A percentile compares a stretch with the other conserved stretches of the same genome.
Conservation (phyloP, 2,797 vertebrate species). For the Liparis tanakae region DNA sequence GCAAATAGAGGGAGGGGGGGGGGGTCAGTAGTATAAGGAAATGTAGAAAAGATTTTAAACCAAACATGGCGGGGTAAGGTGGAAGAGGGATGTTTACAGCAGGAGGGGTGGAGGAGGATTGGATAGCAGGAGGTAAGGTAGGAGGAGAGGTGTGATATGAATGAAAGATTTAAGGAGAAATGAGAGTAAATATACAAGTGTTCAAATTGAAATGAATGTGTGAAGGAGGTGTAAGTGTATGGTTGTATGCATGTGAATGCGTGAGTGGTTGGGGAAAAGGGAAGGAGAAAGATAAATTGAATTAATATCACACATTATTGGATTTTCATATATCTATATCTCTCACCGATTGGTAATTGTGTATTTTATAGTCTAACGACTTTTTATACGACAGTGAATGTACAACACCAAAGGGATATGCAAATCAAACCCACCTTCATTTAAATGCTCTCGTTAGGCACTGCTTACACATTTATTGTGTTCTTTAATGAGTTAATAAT, state of each 20-base stretch:
- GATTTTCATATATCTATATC: slow-evolving; percentile 3
- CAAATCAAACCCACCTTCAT: slow-evolving; percentile 7
- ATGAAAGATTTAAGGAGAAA: slow-evolving; percentile 1
- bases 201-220: slow-evolving; percentile 6
- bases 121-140: neutral
- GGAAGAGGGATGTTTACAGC: neutral
- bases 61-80: neutral
- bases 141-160: neutral
- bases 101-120: neutral
- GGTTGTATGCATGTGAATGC: slow-evolving; percentile 27
- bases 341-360: fast-evolving
- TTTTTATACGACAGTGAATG: neutral
- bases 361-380: neutral
- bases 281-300: slow-evolving; percentile 15
- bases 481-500: slow-evolving; percentile 2
- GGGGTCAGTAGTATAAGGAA: neutral
- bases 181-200: neutral
- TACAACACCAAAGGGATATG: neutral
- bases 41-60: neutral
- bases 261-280: slow-evolving; percentile 25
- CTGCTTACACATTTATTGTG: neutral
- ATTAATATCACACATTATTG: slow-evolving; percentile 42
- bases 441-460: neutral
- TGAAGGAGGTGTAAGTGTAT: neutral
- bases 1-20: neutral